Evolutionary conservation across 2,113 vertebrate species (phyloP), one percentile per base, ranked within the genome.

Genomic region (Campylorhamphus procurvoides): DNA sequence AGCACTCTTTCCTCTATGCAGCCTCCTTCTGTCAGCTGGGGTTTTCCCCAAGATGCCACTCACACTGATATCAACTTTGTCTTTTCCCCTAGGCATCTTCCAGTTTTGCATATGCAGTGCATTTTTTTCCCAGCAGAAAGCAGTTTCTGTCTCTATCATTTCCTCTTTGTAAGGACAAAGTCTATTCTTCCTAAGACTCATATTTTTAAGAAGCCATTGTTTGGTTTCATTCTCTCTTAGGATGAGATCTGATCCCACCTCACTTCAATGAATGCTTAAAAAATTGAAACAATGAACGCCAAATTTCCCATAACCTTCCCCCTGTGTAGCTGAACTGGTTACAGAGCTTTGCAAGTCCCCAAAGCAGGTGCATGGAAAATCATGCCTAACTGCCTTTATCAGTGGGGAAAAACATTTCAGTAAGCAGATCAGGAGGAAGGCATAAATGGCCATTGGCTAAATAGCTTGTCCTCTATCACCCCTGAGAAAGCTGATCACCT

Each of bases 21-120:
- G 77, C 37, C 93, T 96, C 96, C 93, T 97, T 94, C 93, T 97
- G 96, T 95, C 96, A 97, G 94, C 94, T 96, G 96, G 90, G 93
- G 92, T 95, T 97, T 97, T 96, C 96, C 96, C 95, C 96, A 97
- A 96, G 96, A 96, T 93, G 96, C 94, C 92, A 95, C 86, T 96
- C 96, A 95, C 83, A 92, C 46, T 87, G 88, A 89, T 96, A 96
- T 53, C 94, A 97, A 96, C 94, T 94, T 96, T 78, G 69, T 90
- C 88, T 95, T 94, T 91, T 96, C 92, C 94, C 92, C 58, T 90
- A 94, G 93, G 93, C 93, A 69, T 89, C 88, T 95, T 96, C 93
- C 49, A 95, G 73, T 79, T 96, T 96, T 94, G 92, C 88, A 95
- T 96, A 92, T 92, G 92, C 50, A 73, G 73, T 64, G 20, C 18